A percentile compares a stretch with the other conserved stretches of the same genome.
Conservation (phyloP, 2,113 vertebrate species). For the Melanerpes formicivorus region DNA sequence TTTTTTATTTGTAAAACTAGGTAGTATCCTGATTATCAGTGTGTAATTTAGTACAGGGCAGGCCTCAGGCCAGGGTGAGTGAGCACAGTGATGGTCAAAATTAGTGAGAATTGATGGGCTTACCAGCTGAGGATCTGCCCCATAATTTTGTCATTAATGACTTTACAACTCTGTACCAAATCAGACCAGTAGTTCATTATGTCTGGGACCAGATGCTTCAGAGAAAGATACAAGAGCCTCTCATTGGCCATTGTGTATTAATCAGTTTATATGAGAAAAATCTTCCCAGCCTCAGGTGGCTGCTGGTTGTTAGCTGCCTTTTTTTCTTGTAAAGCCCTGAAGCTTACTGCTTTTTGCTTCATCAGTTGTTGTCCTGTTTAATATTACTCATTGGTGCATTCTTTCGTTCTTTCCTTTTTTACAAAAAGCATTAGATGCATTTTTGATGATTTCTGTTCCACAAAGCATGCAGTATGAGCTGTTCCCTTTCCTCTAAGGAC, state of each 20-base stretch:
- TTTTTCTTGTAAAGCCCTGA: conserved; percentile 6
- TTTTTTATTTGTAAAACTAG: not conserved
- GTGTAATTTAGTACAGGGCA: not conserved
- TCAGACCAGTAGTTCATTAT: conserved; percentile 28
- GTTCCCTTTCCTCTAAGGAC: conserved; percentile 10
- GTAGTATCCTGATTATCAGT: not conserved
- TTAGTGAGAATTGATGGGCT: not conserved
- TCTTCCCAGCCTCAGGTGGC: conserved; percentile 55
- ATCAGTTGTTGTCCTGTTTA: not conserved
- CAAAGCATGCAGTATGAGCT: not conserved
- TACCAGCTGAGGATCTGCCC: conserved; percentile 38
- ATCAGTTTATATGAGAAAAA: conserved; percentile 26
- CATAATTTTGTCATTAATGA: conserved; percentile 49
- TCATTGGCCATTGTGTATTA: conserved; percentile 51
- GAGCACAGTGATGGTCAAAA: not conserved
- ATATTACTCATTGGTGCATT: not conserved
- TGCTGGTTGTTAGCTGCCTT: conserved; percentile 16
- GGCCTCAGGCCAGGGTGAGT: not conserved
- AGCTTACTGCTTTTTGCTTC: conserved; percentile 12
- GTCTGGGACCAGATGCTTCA: conserved; percentile 52
- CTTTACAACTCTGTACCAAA: conserved; percentile 30
- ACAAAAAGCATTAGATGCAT: not conserved
- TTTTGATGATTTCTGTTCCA: not conserved
- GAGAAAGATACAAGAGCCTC: conserved; percentile 29
- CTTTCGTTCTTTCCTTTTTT: not conserved